A percentile compares a stretch with the other conserved stretches of the same genome.
Evolutionary conservation across 35 echinoderm and acorn worm species (phyloP).

Genomic region (Patiria miniata): DNA sequence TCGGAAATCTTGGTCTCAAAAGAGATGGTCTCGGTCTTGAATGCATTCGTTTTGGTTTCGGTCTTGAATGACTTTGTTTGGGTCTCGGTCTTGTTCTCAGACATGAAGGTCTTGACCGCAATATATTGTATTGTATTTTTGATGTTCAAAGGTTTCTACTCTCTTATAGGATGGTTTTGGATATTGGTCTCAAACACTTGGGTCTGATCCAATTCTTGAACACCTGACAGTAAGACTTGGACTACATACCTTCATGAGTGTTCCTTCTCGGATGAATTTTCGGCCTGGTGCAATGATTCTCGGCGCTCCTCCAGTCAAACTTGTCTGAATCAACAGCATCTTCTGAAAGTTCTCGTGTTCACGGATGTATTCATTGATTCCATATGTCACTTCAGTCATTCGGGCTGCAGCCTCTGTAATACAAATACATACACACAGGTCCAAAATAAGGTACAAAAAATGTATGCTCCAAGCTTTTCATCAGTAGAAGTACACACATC

Average conservation of each 20-base stretch:
- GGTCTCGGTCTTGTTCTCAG: too few relatives aligned
- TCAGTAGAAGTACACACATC: too few relatives aligned
- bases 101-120: too few relatives aligned
- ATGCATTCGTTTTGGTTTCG: too few relatives aligned
- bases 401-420: constrained; percentile 68
- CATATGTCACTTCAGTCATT: constrained; percentile 68
- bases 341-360: constrained; percentile 98
- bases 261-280: constrained; percentile 80
- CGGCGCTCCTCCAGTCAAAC: constrained; percentile 64
- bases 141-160: too few relatives aligned
- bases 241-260: constrained; percentile 81
- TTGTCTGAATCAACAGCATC: constrained; percentile 89
- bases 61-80: too few relatives aligned
- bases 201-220: not conserved
- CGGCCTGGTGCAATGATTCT: constrained; percentile 81
- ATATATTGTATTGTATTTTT: too few relatives aligned
- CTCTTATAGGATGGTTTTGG: not conserved
- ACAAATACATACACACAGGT: not conserved
- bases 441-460: too few relatives aligned
- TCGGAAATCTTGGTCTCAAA: too few relatives aligned
- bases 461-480: too few relatives aligned
- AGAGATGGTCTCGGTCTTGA: too few relatives aligned
- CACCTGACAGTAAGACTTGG: not conserved
- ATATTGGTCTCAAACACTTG: not conserved
- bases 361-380: constrained; percentile 91